These are phyloP conservation scores for Theristicus caerulescens DNA, from an alignment of 2,113 vertebrate genomes.

Conservation along the genomic window DNA sequence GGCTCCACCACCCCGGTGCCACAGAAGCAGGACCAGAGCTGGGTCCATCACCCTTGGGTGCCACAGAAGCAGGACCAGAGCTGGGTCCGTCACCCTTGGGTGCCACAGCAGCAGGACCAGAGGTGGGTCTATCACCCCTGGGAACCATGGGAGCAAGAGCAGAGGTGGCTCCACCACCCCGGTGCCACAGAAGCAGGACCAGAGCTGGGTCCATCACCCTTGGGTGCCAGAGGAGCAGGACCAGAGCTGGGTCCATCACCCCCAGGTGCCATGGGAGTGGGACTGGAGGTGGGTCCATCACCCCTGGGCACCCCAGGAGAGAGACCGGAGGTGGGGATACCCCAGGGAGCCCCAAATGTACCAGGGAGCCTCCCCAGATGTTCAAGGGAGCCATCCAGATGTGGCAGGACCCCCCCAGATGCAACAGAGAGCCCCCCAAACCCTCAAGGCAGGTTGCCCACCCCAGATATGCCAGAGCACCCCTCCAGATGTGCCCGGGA, in stretches of 20 bases:
- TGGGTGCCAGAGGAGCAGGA: fast-evolving
- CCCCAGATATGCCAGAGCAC: neutral
- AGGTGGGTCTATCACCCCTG: neutral
- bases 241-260: neutral
- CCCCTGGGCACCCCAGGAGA: no score
- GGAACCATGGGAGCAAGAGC: neutral
- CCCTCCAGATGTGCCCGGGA: no score
- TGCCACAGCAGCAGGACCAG: fast-evolving
- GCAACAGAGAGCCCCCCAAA: neutral
- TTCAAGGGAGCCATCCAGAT: neutral
- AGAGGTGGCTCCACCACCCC: neutral
- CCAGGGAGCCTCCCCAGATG: fast-evolving
- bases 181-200: fast-evolving
- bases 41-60: neutral
- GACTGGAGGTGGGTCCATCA: neutral
- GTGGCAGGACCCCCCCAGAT: neutral
- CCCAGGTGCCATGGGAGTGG: no score
- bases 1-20: neutral
- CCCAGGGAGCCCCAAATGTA: neutral
- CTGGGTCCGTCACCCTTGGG: fast-evolving
- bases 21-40: neutral
- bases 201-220: neutral
- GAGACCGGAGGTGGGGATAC: no score
- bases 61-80: fast-evolving
- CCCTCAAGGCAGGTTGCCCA: neutral